Percentiles rank a stretch among this genome's conserved stretches.
These are phyloP conservation scores for Drosophila setosimentum DNA, from an alignment of 2,888 invertebrate species.

Conservation along the genomic window DNA sequence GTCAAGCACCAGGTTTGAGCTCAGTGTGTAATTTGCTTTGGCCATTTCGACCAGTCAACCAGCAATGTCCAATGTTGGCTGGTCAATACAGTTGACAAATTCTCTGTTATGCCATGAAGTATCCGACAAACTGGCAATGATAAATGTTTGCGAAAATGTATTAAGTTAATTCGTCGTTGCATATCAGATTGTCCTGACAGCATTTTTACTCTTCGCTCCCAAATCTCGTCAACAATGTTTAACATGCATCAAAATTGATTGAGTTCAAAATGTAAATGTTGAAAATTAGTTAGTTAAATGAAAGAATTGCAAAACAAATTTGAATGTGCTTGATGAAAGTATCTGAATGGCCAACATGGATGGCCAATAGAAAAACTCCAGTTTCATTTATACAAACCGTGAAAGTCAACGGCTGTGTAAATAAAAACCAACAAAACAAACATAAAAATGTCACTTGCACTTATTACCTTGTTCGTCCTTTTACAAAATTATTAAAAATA, in stretches of 20 bases:
- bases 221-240: background rate
- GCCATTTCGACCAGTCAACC: slow-evolving; percentile 53
- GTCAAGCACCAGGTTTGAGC: slow-evolving; percentile 19
- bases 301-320: slow-evolving; percentile 16
- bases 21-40: slow-evolving; percentile 45
- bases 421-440: background rate
- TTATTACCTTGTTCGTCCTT: background rate
- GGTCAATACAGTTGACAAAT: slow-evolving; percentile 18
- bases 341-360: no score
- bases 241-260: slow-evolving; percentile 25
- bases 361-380: no score
- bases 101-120: slow-evolving; percentile 23
- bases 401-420: background rate
- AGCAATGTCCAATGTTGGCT: slow-evolving; percentile 2
- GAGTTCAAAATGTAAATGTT: slow-evolving; percentile 39
- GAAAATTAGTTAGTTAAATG: slow-evolving; percentile 17
- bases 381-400: no score
- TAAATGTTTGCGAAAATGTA: slow-evolving; percentile 46
- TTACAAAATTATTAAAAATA: background rate
- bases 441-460: background rate
- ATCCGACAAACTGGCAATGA: slow-evolving; percentile 21
- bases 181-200: slow-evolving; percentile 40
- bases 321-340: background rate
- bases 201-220: background rate
- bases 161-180: slow-evolving; percentile 48